Conservation (phyloP, 2,888 invertebrate species). For the Altica lythri region DNA sequence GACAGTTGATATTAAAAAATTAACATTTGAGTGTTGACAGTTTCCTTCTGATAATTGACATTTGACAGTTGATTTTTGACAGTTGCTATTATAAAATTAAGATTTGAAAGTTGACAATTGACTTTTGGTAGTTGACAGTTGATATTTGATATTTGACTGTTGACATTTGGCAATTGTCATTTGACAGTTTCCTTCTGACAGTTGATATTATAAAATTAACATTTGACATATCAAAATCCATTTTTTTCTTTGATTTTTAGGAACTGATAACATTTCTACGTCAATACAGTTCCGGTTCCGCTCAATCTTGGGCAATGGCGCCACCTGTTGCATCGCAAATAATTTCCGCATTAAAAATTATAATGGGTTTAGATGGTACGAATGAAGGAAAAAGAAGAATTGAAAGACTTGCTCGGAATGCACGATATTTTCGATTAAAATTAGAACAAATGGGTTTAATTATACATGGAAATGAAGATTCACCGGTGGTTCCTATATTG, state of each 20-base stretch:
- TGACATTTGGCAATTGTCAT: too few species aligned
- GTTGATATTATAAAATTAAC: too few species aligned
- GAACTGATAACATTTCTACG: conserved; percentile 77
- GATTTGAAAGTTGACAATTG: too few species aligned
- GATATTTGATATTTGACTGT: too few species aligned
- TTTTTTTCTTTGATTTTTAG: conserved; percentile 55
- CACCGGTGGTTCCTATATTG: conserved; percentile 95
- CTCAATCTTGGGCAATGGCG: conserved; percentile 87
- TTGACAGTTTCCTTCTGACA: too few species aligned
- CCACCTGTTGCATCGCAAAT: conserved; percentile 92
- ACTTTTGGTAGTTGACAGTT: too few species aligned
- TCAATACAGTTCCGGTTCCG: conserved; percentile 79
- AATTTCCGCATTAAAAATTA: conserved; percentile 82
- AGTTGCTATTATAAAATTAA: too few species aligned
- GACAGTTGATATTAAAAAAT: too few species aligned
- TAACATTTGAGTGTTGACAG: too few species aligned
- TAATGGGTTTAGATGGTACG: conserved; percentile 83
- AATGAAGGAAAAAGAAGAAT: conserved; percentile 71
- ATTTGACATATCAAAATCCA: too few species aligned
- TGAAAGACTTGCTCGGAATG: conserved; percentile 76
- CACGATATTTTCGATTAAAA: conserved; percentile 77
- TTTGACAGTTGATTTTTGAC: too few species aligned
- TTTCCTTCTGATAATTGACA: too few species aligned
- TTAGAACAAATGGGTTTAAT: conserved; percentile 90
- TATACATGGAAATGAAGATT: conserved; percentile 89